A percentile compares a stretch with the other conserved stretches of the same genome.
Conservation (phyloP, 2,888 invertebrate genomes). For the Sesia apiformis region DNA sequence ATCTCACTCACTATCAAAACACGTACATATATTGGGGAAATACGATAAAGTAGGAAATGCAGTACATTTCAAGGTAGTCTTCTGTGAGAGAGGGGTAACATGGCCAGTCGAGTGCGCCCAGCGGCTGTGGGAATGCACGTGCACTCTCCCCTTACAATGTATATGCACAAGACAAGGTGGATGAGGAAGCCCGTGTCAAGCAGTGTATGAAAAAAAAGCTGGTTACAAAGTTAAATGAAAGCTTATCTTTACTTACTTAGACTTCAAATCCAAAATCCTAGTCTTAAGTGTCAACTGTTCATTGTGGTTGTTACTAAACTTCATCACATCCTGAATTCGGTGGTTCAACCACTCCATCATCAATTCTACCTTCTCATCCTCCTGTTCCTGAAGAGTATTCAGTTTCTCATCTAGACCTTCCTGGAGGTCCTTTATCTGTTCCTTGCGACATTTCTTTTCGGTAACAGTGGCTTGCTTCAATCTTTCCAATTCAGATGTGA, state of each 20-base stretch:
- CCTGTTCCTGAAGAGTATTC: conserved; percentile 45
- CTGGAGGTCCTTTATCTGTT: conserved; percentile 40
- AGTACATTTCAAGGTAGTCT: too few species aligned
- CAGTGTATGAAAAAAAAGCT: too few species aligned
- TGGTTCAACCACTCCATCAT: conserved; percentile 67
- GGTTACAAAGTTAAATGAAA: not conserved
- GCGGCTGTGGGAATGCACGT: too few species aligned
- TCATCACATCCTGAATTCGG: conserved; percentile 37
- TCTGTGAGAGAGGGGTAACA: too few species aligned
- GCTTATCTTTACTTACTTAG: conserved; percentile 40
- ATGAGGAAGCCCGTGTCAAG: too few species aligned
- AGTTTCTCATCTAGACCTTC: conserved; percentile 48
- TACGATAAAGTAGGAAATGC: too few species aligned
- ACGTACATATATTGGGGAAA: too few species aligned
- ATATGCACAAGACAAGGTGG: too few species aligned
- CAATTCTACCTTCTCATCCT: conserved; percentile 52
- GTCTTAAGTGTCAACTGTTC: conserved; percentile 51
- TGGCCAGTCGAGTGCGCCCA: too few species aligned
- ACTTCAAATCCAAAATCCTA: conserved; percentile 55
- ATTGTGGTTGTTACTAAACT: conserved; percentile 41
- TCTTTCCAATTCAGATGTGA: conserved; percentile 38
- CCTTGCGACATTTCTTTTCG: conserved; percentile 24
- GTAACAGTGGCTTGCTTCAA: conserved; percentile 23
- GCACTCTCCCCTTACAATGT: not conserved
- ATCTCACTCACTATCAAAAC: not conserved